Base-by-base conservation (phyloP, 2,797 vertebrate genomes). In the Pelodytes ibericus region DNA sequence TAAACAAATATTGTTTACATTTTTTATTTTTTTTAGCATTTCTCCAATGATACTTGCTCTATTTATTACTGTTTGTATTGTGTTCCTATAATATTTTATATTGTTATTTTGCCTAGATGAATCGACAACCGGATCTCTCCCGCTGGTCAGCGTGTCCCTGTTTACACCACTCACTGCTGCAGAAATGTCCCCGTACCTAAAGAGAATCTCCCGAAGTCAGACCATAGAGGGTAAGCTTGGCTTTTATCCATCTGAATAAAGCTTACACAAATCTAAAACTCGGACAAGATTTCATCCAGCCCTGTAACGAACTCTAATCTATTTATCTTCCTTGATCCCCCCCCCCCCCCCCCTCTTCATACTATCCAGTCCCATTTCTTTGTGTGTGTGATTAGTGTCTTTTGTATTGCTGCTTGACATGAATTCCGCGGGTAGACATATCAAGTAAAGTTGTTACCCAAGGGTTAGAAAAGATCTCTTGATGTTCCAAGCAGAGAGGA, bases 171-270 rank as follows among this genome's bases (percentile, higher is more conserved):
- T 97, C 73, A 98, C 94, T 0, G 90, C 92, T 0, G 87, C 94
- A 0, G 97, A 99, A 74, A 95, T 99, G 96, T 94, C 95, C 0
- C 94, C 93, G 0, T 98, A 95, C 70, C 90, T 96, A 86, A 98
- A 95, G 83, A 95, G 96, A 84, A 95, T 99, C 9, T 95, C 96
- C 13, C 90, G 91, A 82, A 96, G 96, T 71, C 95, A 95, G 56
- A 94, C 95, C 0, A 92, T 98, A 0, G 98, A 99, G 82, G 98
- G 98, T 99, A 84, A 93, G 89, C 65, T 6, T 58, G 9, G 1
- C 18, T 13, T 29, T 2, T 39, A n/a, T 7, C 31, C 22, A 6
- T 13, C 2, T 4, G 53, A 31, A 1, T 22, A 53, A 22, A 53
- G n/a, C 3, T 47, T n/a, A 13, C 4, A 47, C 16, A 3, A 15